Evolutionary conservation across 2,113 vertebrate genomes (phyloP).

Genomic region (Caretta caretta): DNA sequence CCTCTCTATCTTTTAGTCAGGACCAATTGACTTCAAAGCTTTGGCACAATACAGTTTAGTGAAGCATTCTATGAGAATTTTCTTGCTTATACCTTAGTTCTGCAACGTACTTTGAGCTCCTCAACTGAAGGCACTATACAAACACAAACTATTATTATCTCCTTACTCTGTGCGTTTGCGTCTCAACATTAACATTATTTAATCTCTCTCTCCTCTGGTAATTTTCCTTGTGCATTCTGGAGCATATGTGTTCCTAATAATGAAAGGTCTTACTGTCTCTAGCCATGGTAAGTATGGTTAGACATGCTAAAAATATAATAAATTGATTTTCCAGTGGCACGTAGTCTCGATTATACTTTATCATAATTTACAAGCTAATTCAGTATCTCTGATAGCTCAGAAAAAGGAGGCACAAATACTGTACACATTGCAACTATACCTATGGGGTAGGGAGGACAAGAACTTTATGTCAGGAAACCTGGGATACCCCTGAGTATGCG

Average conservation of each 20-base stretch:
- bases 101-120: constrained; percentile 6
- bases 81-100: background rate
- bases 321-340: constrained; percentile 57
- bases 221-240: constrained; percentile 56
- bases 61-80: background rate
- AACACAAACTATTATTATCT: constrained; percentile 47
- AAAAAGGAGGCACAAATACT: background rate
- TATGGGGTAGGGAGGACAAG: background rate
- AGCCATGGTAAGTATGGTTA: constrained; percentile 65
- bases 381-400: constrained; percentile 9
- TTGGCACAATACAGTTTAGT: accelerated
- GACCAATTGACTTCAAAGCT: background rate
- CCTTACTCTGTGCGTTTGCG: constrained; percentile 47
- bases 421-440: constrained; percentile 28
- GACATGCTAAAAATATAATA: constrained; percentile 63
- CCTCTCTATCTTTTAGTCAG: background rate
- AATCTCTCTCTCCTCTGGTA: constrained; percentile 23
- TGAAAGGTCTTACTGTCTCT: constrained; percentile 64
- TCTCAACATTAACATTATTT: constrained; percentile 62
- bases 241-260: constrained; percentile 72
- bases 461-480: background rate
- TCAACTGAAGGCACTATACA: constrained; percentile 5
- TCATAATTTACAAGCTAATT: constrained; percentile 53
- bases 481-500: background rate
- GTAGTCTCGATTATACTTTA: constrained; percentile 61